Percentiles rank a stretch among this genome's conserved stretches.
Evolutionary conservation across 2,113 vertebrate genomes (phyloP).

Genomic region (Colius striatus): DNA sequence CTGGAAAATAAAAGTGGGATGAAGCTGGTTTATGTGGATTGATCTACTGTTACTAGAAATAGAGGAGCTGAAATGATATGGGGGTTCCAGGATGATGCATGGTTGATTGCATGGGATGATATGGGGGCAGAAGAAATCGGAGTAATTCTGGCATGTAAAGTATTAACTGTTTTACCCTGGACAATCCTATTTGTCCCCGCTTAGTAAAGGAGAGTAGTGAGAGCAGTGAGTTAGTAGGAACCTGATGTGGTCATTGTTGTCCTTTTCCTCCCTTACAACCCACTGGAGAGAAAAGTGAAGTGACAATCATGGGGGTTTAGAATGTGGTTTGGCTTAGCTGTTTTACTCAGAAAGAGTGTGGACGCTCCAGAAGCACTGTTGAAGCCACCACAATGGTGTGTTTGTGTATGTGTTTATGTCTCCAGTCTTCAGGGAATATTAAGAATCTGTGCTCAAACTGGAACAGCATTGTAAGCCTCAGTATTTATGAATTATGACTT

Average conservation of each 20-base stretch:
- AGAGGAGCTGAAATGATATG: neutral
- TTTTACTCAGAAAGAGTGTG: neutral
- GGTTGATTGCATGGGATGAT: neutral
- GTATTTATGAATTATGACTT: rapidly evolving
- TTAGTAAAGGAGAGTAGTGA: neutral
- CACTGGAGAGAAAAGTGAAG: neutral
- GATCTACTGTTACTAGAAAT: neutral
- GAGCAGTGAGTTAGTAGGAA: neutral
- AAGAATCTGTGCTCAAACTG: neutral
- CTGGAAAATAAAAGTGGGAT: neutral
- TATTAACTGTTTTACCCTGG: neutral
- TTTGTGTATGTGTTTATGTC: rapidly evolving
- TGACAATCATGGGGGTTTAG: neutral
- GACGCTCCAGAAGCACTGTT: neutral
- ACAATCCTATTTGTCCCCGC: neutral
- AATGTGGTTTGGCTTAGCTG: neutral
- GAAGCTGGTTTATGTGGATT: neutral
- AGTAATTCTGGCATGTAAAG: neutral
- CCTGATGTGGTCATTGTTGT: rapidly evolving
- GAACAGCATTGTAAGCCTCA: rapidly evolving
- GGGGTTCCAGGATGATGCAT: neutral
- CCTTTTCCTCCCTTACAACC: neutral
- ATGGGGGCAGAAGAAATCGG: neutral
- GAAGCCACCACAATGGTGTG: neutral
- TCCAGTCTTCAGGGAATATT: neutral